Conservation (phyloP, 2,888 invertebrate species). For the Pseudolycoriella hygida region DNA sequence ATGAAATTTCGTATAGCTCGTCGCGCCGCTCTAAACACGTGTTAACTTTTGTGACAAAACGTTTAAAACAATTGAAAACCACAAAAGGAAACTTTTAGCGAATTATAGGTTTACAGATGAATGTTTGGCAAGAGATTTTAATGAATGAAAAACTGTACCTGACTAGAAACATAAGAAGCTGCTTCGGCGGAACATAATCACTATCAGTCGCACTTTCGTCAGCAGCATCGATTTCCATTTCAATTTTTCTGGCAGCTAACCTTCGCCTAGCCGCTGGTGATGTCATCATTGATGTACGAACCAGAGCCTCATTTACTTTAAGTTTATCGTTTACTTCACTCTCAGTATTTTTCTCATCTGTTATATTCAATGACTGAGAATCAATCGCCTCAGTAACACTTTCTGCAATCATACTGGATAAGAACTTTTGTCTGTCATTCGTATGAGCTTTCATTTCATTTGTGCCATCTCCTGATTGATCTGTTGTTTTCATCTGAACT, state of each 20-base stretch:
- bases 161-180: slow-evolving; percentile 42
- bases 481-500: too few relatives aligned
- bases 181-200: slow-evolving; percentile 38
- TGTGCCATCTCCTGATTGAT: background rate
- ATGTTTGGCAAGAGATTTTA: too few relatives aligned
- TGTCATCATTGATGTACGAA: slow-evolving; percentile 37
- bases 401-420: slow-evolving; percentile 4
- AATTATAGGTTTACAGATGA: too few relatives aligned
- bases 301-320: slow-evolving; percentile 37
- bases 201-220: slow-evolving; percentile 13
- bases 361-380: background rate
- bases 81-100: too few relatives aligned
- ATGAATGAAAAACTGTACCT: too few relatives aligned
- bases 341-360: background rate
- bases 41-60: too few relatives aligned
- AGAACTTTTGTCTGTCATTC: slow-evolving; percentile 4
- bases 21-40: too few relatives aligned
- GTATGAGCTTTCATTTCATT: background rate
- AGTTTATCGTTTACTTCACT: slow-evolving; percentile 12
- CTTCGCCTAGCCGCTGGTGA: slow-evolving; percentile 36
- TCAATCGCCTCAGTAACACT: background rate
- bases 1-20: too few relatives aligned
- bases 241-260: slow-evolving; percentile 35
- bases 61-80: too few relatives aligned
- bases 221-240: slow-evolving; percentile 27